A percentile compares a stretch with the other conserved stretches of the same genome.
These are phyloP conservation scores for Odocoileus virginianus DNA, from an alignment of 2,113 vertebrate species.

Conservation along the genomic window DNA sequence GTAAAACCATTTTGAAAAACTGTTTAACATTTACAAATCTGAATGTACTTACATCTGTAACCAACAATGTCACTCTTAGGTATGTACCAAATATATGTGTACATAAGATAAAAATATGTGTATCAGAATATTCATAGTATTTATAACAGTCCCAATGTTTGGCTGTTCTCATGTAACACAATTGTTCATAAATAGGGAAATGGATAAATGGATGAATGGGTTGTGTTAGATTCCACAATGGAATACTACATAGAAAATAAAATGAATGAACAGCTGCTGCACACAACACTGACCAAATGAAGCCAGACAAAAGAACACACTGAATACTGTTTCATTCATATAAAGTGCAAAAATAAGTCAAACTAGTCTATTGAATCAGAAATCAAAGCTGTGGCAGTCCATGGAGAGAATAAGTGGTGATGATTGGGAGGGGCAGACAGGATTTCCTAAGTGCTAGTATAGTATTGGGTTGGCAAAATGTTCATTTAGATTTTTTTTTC, in stretches of 20 bases:
- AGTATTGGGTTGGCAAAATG: neutral
- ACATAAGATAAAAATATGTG: neutral
- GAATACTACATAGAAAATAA: neutral
- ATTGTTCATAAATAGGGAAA: neutral
- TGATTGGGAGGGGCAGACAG: neutral
- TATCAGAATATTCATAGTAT: neutral
- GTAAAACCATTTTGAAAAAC: neutral
- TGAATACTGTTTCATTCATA: neutral
- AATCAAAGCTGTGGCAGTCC: neutral
- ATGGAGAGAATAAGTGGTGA: neutral
- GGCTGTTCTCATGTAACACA: neutral
- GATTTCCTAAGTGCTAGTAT: neutral
- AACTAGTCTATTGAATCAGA: neutral
- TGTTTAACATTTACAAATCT: neutral
- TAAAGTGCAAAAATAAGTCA: neutral
- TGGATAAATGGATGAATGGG: neutral
- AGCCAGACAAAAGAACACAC: neutral
- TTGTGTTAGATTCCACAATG: neutral
- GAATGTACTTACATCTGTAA: neutral
- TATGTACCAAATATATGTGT: neutral
- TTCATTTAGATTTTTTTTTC: neutral
- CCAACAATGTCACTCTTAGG: neutral
- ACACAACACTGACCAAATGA: neutral
- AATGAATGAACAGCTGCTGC: neutral
- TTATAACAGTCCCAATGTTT: neutral